phyloP scores from a whole-genome alignment of 2,888 invertebrate genomes.

The Aphidius colemani region DNA sequence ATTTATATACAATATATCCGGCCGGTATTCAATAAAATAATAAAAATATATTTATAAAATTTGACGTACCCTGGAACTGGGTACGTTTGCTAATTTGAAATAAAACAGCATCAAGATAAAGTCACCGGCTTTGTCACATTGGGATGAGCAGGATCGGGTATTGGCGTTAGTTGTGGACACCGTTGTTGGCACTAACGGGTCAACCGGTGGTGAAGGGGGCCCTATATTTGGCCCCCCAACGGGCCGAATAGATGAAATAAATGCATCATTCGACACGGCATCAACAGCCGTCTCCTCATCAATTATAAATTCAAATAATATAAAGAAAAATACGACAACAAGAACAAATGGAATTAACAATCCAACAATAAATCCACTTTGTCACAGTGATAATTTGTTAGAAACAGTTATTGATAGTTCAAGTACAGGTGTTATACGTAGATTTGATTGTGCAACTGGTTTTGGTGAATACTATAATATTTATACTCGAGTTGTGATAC shows the following conservation, averaged over 20 bases:
- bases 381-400: constrained; percentile 1
- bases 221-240: constrained; percentile 49
- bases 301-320: neutral
- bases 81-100: constrained; percentile 45
- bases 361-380: constrained; percentile 8
- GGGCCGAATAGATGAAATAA: constrained; percentile 46
- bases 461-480: constrained; percentile 20
- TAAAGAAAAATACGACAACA: neutral
- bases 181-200: constrained; percentile 44
- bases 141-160: constrained; percentile 52
- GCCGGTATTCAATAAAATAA: neutral
- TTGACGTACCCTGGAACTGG: constrained; percentile 46
- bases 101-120: constrained; percentile 54
- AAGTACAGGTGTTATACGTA: neutral
- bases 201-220: constrained; percentile 48
- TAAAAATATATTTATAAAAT: neutral
- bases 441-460: constrained; percentile 15
- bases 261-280: constrained; percentile 14
- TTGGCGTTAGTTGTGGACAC: constrained; percentile 51
- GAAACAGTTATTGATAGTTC: constrained; percentile 1
- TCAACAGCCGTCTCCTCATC: neutral
- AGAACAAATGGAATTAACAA: constrained; percentile 4
- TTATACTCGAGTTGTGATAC: constrained; percentile 30
- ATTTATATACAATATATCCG: too few relatives aligned
- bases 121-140: constrained; percentile 43